A percentile compares a stretch with the other conserved stretches of the same genome.
Conservation (phyloP, 2,113 vertebrate genomes). For the Petrocephalus zakoni region DNA sequence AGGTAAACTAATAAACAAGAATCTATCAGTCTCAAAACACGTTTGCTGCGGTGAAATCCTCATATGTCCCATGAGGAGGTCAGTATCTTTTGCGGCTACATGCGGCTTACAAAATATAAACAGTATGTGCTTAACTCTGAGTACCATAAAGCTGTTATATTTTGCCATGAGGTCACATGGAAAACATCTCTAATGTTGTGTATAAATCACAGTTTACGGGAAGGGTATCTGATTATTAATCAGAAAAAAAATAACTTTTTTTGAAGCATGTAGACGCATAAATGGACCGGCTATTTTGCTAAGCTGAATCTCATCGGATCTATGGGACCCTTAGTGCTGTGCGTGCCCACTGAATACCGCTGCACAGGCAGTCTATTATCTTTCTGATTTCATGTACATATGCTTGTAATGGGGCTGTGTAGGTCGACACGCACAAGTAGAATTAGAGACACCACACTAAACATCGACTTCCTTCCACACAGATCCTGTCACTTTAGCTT, state of each 20-base stretch:
- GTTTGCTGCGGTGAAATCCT: background rate
- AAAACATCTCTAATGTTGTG: background rate
- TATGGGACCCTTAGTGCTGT: background rate
- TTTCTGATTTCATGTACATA: background rate
- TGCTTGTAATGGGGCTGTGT: no score
- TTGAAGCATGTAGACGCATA: background rate
- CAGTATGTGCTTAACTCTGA: background rate
- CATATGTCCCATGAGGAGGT: background rate
- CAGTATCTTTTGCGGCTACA: background rate
- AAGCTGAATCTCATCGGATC: background rate
- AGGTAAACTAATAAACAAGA: background rate
- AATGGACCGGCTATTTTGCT: background rate
- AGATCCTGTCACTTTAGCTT: constrained; percentile 47
- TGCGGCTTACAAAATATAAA: background rate
- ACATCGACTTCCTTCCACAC: constrained; percentile 32
- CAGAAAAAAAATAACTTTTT: background rate
- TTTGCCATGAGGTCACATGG: background rate
- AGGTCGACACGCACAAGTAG: constrained; percentile 36
- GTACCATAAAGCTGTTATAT: background rate
- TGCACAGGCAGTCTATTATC: background rate
- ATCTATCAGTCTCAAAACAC: background rate
- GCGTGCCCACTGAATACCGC: background rate
- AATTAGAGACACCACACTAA: constrained; percentile 37
- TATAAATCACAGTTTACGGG: background rate
- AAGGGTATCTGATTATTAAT: background rate